Evolutionary conservation across 2,888 invertebrate genomes (phyloP), one percentile per base, ranked within the genome.

Genomic region (Drosophila lacicola): DNA sequence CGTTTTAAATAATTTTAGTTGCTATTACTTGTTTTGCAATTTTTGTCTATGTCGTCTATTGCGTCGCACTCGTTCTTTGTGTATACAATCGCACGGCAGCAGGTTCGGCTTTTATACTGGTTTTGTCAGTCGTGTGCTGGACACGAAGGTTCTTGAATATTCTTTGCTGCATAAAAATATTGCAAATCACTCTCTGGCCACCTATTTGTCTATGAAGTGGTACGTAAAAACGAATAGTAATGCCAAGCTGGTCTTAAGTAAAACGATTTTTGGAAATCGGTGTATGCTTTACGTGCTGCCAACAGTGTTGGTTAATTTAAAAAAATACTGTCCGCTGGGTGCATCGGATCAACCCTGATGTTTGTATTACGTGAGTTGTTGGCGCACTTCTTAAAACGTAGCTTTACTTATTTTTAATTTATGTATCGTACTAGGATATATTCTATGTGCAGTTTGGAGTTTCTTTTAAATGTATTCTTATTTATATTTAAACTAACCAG

Each of bases 171-270:
- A 39, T 53, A n/a, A 37, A 82, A 78, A 53, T 74, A 54, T 50
- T 88, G 89, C 82, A 84, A 84, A 70, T 84, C 89, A 84, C 82
- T 47, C 25, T 57, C 13, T 21, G 29, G 14, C 10, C 29, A 58
- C 10, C 49, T 47, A 33, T 33, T 49, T 62, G 29, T 45, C 53
- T 70, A 14, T 50, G 42, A 54, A 53, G 41, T 57, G 54, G 61
- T 53, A 39, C n/a, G 39, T 10, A 39, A 11, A 70, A 80, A 80
- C 57, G 50, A 51, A 56, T 46, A 36, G 88, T 82, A 86, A 70
- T 88, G 83, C 86, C 54, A 82, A 83, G 82, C 82, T 83, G 74
- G 89, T 82, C 78, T 88, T 56, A 46, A 42, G 5, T 33, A 9
- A 9, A 58, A 17, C 39, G 13, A 61, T 3, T 45, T 45, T 29